Conservation (phyloP, 2,888 invertebrate genomes). For the Drosophila lacicola region DNA sequence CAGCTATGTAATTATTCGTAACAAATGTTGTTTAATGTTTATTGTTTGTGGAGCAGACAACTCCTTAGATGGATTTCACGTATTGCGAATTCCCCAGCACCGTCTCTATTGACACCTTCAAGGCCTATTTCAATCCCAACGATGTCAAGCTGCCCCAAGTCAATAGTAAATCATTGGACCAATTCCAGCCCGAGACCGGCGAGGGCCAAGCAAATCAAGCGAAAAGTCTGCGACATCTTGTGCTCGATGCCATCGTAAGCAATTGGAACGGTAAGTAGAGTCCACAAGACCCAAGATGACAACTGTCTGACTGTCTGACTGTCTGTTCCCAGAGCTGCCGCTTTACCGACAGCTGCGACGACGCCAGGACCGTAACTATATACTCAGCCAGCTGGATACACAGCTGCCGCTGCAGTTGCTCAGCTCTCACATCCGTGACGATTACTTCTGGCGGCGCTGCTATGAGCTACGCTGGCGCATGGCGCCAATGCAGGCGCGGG, state of each 20-base stretch:
- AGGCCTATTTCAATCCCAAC: slow-evolving; percentile 80
- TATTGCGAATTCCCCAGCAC: slow-evolving; percentile 83
- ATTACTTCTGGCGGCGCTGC: slow-evolving; percentile 84
- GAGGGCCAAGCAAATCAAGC: slow-evolving; percentile 73
- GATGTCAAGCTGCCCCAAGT: slow-evolving; percentile 70
- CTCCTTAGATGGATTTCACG: slow-evolving; percentile 75
- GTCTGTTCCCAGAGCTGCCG: slow-evolving; percentile 76
- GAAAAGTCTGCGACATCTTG: slow-evolving; percentile 82
- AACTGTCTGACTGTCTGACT: slow-evolving; percentile 16
- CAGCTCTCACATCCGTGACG: slow-evolving; percentile 81
- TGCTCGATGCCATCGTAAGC: slow-evolving; percentile 81
- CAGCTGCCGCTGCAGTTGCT: slow-evolving; percentile 82
- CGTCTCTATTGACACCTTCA: slow-evolving; percentile 83
- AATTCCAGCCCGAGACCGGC: slow-evolving; percentile 39
- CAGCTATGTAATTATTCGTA: slow-evolving; percentile 8
- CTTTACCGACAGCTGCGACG: slow-evolving; percentile 76
- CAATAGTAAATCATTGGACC: slow-evolving; percentile 63
- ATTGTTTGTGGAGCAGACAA: neutral
- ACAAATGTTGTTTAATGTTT: neutral
- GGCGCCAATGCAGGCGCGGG: slow-evolving; percentile 51
- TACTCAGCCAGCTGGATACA: slow-evolving; percentile 82
- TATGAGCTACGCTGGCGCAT: slow-evolving; percentile 82
- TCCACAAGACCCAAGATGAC: slow-evolving; percentile 12
- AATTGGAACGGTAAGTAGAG: slow-evolving; percentile 82
- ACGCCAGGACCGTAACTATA: slow-evolving; percentile 83